Base-by-base conservation (phyloP, 1,140 invertebrate species). In the Nasonia vitripennis region DNA sequence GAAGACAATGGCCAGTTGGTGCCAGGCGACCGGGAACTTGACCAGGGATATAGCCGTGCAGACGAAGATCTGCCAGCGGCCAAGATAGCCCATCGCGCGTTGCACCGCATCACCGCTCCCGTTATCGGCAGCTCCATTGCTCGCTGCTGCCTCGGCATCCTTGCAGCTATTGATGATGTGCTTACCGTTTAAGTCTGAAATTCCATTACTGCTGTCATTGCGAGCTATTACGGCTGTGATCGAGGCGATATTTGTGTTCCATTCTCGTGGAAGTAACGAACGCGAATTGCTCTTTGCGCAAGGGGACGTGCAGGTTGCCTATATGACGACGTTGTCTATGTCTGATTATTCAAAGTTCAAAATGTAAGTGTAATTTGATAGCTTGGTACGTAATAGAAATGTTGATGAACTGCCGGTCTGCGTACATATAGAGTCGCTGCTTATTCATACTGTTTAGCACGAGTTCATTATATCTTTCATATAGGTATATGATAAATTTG, bases 11-110 rank as follows among this genome's bases (percentile, higher is more conserved):
- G 94, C 95, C 87, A 95, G 91, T 84, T 96, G 95, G 89, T 96
- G 96, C 95, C 95, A 96, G 0, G 95, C 96, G 1, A 96, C 95
- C 2, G 95, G 95, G 88, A 96, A 96, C 89, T 96, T 96, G 17
- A 95, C 94, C 2, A 96, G 89, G 37, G 96, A 95, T 20, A 96
- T 92, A 0, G 95, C 92, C 20, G 94, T 91, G 85, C 95, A 96
- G 27, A 96, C 94, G 90, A 94, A 93, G 71, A 96, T 93, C 90
- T 97, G 96, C 95, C 96, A 97, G 87, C 94, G 94, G 7, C 96
- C 96, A 34, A 97, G 95, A 67, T 94, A 94, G 0, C 96, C 96
- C 45, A 97, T 96, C 11, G 95, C 91, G 14, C 94, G 92, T 4
- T 96, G 95, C 23, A 97, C 95, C 14, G 95, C 94, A 89, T 97